These are phyloP conservation scores for Fukomys damarensis DNA, from an alignment of 2,113 vertebrate species.

Conservation along the genomic window DNA sequence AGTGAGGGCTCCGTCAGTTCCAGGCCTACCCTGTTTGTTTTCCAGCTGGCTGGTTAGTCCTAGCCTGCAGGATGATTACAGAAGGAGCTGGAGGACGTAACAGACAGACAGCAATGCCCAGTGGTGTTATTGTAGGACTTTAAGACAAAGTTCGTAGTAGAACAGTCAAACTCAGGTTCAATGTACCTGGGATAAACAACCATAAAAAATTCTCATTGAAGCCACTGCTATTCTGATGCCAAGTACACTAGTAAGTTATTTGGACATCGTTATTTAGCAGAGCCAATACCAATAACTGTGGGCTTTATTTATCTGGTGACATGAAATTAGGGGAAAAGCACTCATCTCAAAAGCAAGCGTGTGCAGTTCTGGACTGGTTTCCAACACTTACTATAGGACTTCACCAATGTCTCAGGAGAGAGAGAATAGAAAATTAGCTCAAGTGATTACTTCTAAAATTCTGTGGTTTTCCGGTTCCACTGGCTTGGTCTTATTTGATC, in stretches of 20 bases:
- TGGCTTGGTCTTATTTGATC: slow-evolving; percentile 65
- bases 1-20: not conserved
- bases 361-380: not conserved
- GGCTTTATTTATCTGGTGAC: not conserved
- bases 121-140: not conserved
- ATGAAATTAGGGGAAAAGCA: not conserved
- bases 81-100: not conserved
- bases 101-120: not conserved
- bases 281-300: not conserved
- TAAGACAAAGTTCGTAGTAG: not conserved
- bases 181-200: not conserved
- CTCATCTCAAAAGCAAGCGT: not conserved
- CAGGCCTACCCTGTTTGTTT: not conserved
- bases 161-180: not conserved
- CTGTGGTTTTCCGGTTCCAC: slow-evolving; percentile 29
- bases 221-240: not conserved
- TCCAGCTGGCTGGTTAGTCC: not conserved
- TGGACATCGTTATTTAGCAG: not conserved
- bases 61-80: not conserved
- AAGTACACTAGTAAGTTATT: not conserved
- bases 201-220: not conserved
- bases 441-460: not conserved
- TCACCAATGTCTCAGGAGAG: not conserved
- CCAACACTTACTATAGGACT: not conserved
- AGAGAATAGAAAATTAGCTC: not conserved